Evolutionary conservation across 2,797 vertebrate species (phyloP).

Genomic region (Scyliorhinus canicula): DNA sequence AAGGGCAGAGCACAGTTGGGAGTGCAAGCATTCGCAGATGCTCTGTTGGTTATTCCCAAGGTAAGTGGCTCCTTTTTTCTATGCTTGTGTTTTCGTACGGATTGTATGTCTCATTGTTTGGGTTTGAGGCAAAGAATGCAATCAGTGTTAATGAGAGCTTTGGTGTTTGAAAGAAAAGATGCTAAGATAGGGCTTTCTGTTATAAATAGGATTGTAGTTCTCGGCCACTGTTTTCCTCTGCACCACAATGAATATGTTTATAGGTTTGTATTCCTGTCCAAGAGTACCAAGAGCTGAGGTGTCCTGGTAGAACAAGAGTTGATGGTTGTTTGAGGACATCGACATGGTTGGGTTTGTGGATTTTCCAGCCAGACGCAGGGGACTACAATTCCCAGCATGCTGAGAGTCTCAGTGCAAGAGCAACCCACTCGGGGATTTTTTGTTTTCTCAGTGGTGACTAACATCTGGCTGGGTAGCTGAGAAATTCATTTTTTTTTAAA

Average conservation of each 20-base stretch:
- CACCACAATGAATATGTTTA: background rate
- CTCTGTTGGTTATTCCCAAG: conserved; percentile 90
- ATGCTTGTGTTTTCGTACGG: background rate
- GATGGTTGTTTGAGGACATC: too few species aligned
- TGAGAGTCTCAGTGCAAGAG: too few species aligned
- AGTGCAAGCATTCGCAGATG: conserved; percentile 91
- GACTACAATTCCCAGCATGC: too few species aligned
- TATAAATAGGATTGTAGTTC: background rate
- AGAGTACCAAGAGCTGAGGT: background rate
- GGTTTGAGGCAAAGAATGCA: too few species aligned
- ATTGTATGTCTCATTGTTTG: background rate
- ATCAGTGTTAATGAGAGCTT: background rate
- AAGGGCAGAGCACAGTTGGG: conserved; percentile 89
- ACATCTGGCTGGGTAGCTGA: too few species aligned
- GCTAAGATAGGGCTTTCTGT: background rate
- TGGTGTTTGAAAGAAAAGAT: background rate
- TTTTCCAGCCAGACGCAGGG: background rate
- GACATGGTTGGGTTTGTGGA: background rate
- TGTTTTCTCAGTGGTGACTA: too few species aligned
- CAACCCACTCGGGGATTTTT: too few species aligned
- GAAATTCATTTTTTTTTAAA: too few species aligned
- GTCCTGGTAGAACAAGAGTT: background rate
- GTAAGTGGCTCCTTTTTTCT: conserved; percentile 50
- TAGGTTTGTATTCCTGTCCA: background rate
- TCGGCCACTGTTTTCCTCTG: background rate